Percentiles rank a stretch among this genome's conserved stretches.
Evolutionary conservation across 2,888 invertebrate genomes (phyloP).

Genomic region (Sylvicola cinctus): DNA sequence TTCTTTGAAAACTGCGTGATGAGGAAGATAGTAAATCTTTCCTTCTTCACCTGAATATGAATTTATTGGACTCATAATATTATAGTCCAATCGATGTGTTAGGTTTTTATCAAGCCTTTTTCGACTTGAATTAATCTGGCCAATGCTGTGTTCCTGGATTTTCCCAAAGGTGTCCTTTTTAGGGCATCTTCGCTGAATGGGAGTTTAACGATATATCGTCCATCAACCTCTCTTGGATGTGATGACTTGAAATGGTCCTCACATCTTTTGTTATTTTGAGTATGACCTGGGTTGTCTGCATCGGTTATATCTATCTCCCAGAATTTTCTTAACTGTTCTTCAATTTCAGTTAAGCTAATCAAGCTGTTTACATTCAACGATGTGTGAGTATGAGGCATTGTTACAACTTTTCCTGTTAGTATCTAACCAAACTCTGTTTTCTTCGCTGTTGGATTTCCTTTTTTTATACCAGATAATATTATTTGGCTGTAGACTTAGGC

Average conservation of each 20-base stretch:
- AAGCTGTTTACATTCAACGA: no score
- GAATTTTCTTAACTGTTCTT: neutral
- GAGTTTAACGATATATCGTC: neutral
- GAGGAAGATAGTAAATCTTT: neutral
- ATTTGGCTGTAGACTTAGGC: neutral
- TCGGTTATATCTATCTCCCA: neutral
- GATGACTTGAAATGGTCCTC: neutral
- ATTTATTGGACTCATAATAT: constrained; percentile 3
- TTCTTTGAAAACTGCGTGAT: constrained; percentile 4
- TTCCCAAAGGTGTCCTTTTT: neutral
- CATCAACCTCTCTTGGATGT: constrained; percentile 1
- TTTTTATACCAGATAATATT: neutral
- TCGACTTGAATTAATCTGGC: neutral
- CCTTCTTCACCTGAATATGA: neutral
- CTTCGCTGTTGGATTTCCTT: neutral
- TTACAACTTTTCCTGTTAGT: neutral
- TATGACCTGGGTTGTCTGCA: no score
- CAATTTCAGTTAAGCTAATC: no score
- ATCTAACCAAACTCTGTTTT: neutral
- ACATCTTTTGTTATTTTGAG: no score
- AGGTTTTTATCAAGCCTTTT: neutral
- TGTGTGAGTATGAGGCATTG: no score
- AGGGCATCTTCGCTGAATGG: neutral
- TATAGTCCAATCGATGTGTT: neutral
- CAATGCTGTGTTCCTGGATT: neutral